Base-by-base conservation (phyloP, 2,797 vertebrate species). In the Mionectes olivaceus region DNA sequence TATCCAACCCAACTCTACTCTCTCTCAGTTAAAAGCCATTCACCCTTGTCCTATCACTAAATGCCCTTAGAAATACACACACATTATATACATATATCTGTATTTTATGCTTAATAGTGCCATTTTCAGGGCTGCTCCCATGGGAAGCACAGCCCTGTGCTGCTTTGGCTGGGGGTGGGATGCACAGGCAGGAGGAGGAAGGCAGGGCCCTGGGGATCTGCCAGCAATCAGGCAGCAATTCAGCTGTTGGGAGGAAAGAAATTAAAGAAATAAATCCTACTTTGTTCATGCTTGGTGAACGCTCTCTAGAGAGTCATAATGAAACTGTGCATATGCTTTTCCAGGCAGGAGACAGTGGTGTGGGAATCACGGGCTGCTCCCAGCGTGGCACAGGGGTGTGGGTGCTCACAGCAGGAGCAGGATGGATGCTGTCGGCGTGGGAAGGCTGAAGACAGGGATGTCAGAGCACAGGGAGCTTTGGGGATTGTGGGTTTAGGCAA, bases 181-280 rank as follows among this genome's bases (percentile, higher is more conserved):
- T 27, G 68, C 6, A 17, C 9, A 6, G 41, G 41, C n/a, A 52
- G 77, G 25, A 35, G 47, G 33, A 81, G 30, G 19, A 35, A 56
- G 75, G 55, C 17, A 2, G 8, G 39, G 74, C 65, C 89, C 3
- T 1, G 39, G 53, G 61, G 17, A 11, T 28, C 88, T 75, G 92
- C 49, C 69, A 35, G 60, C 77, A 68, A 49, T 21, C 80, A 74
- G 68, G 83, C 84, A 57, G 27, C 39, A 9, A 23, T 69, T 18
- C 41, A 46, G 56, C 63, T 52, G 55, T 13, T 64, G 56, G 4
- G 2, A 88, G 77, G 76, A 27, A 90, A 91, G 88, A 94, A 93
- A 96, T 92, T 81, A 95, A 95, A 96, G 73, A 90, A 93, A 95
- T 95, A 81, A 91, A 92, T 94, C 24, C 2, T 55, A 28, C 63